Conservation (phyloP, 2,113 vertebrate species). For the Microtus oregoni region DNA sequence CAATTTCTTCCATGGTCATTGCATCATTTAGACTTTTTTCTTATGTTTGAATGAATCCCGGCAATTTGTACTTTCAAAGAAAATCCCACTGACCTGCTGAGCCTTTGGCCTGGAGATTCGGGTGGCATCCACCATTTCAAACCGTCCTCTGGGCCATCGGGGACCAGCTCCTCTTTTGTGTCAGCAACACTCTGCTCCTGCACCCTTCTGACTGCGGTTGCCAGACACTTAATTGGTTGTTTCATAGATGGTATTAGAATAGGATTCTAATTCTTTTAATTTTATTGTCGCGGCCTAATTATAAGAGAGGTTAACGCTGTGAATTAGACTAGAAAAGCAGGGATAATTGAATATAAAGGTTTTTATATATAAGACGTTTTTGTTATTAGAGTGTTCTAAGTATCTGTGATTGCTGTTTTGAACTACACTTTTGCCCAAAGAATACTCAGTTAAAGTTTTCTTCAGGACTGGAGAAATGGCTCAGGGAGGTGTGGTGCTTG, state of each 20-base stretch:
- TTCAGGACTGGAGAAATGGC: not conserved
- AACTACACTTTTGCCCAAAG: conserved; percentile 21
- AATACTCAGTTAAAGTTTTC: not conserved
- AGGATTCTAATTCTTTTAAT: conserved; percentile 30
- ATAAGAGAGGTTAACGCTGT: conserved; percentile 21
- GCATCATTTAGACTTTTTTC: not conserved
- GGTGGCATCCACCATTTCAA: conserved; percentile 29
- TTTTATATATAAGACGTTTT: not conserved
- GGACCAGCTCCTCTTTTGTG: conserved; percentile 25
- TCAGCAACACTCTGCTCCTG: not conserved
- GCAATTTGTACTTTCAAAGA: conserved; percentile 42
- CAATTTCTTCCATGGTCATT: not conserved
- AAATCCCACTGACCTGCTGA: not conserved
- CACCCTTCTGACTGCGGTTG: conserved; percentile 4
- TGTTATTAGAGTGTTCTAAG: not conserved
- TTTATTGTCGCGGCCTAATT: conserved; percentile 45
- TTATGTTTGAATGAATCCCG: conserved; percentile 39
- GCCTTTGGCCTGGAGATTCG: not conserved
- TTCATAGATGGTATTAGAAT: not conserved
- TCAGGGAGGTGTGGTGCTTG: not conserved
- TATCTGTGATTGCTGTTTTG: not conserved
- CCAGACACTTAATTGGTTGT: conserved; percentile 37
- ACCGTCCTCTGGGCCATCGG: not conserved
- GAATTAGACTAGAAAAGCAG: not conserved
- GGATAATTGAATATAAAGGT: not conserved